These are phyloP conservation scores for Pegea sp. DNA, from an alignment of 23 tunicate species.

Conservation along the genomic window DNA sequence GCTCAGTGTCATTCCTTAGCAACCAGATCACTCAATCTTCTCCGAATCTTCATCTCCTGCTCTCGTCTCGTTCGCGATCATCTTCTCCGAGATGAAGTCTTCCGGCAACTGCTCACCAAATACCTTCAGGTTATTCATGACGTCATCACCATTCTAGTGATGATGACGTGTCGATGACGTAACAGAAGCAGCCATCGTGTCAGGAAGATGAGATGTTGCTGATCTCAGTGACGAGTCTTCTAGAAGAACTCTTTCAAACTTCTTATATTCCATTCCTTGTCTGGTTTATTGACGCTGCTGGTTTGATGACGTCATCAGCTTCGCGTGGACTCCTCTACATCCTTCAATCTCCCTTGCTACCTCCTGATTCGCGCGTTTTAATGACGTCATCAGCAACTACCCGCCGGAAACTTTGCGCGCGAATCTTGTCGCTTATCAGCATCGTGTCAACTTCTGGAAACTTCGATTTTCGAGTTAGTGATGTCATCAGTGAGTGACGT, in stretches of 20 bases:
- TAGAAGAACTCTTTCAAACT: conserved; percentile 22
- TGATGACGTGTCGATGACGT: too few species aligned
- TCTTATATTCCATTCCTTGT: too few species aligned
- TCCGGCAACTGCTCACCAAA: too few species aligned
- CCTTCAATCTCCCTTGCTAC: conserved; percentile 1
- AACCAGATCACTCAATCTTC: too few species aligned
- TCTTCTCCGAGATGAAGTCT: too few species aligned
- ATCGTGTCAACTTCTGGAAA: conserved; percentile 18
- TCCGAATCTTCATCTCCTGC: too few species aligned
- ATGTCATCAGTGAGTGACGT: too few species aligned
- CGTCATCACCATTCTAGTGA: too few species aligned
- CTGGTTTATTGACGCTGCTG: neutral
- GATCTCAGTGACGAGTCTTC: conserved; percentile 10
- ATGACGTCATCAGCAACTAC: conserved; percentile 24
- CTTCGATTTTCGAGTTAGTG: too few species aligned
- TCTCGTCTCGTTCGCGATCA: too few species aligned
- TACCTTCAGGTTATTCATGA: too few species aligned
- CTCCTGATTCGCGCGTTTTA: neutral
- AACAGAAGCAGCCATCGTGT: conserved; percentile 41
- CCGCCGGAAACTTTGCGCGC: conserved; percentile 36
- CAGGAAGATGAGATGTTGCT: conserved; percentile 56
- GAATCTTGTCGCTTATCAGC: conserved; percentile 32
- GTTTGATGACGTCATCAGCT: neutral
- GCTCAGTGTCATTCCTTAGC: too few species aligned
- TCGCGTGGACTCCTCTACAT: neutral